phyloP scores from a whole-genome alignment of 2,797 vertebrate species.

The Ateles fusciceps region DNA sequence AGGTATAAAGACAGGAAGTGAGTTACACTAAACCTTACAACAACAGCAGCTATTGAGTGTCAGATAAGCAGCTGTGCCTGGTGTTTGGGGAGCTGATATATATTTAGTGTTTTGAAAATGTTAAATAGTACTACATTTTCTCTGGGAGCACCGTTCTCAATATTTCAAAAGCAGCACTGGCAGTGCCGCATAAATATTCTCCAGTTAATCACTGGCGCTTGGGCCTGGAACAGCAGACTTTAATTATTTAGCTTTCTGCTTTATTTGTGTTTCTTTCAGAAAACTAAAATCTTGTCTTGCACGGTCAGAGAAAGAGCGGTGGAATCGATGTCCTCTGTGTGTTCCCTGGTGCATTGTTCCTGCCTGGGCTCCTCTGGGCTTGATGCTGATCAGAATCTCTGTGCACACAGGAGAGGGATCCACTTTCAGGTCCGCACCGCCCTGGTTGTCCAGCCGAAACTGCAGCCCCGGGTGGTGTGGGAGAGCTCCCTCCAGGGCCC shows the following conservation, averaged over 20 bases:
- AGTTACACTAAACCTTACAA: conserved; percentile 78
- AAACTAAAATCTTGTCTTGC: conserved; percentile 66
- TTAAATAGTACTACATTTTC: conserved; percentile 39
- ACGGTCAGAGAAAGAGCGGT: neutral
- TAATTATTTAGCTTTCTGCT: conserved; percentile 71
- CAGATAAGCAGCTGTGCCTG: conserved; percentile 76
- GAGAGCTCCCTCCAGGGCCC: conserved; percentile 24
- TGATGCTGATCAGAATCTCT: conserved; percentile 60
- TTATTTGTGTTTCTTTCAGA: conserved; percentile 69
- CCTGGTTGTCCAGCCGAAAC: conserved; percentile 45
- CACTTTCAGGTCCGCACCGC: conserved; percentile 54
- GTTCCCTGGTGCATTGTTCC: conserved; percentile 35
- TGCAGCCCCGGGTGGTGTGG: neutral
- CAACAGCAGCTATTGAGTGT: conserved; percentile 75
- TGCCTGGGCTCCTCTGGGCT: conserved; percentile 27
- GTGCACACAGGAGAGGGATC: conserved; percentile 40
- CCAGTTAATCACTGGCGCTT: neutral
- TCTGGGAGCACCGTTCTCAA: neutral
- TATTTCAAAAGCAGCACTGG: conserved; percentile 61
- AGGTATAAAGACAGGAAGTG: conserved; percentile 87
- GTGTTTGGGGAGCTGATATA: neutral
- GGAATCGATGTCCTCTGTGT: neutral
- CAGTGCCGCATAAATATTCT: neutral
- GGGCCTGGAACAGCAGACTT: conserved; percentile 36
- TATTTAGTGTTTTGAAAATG: conserved; percentile 65